phyloP scores from a whole-genome alignment of 2,888 invertebrate species.

The Cepaea hortensis region DNA sequence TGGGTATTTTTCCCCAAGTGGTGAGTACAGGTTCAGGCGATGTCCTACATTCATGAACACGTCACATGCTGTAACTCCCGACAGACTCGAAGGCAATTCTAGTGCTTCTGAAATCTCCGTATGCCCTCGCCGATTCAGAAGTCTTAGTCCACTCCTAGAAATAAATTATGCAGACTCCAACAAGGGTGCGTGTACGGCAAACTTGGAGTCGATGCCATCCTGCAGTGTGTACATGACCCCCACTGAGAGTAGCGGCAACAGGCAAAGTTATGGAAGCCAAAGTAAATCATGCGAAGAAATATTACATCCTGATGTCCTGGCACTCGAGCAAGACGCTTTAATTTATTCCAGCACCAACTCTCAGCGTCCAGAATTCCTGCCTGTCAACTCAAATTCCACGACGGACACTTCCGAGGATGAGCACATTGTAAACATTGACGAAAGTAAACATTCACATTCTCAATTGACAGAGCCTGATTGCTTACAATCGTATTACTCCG shows the following conservation, averaged over 20 bases:
- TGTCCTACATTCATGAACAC: neutral
- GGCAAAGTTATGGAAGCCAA: neutral
- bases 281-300: neutral
- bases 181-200: neutral
- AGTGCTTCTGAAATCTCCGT: neutral
- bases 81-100: neutral
- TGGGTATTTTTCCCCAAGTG: neutral
- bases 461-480: neutral
- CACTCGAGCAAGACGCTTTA: neutral
- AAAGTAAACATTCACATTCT: neutral
- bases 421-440: neutral
- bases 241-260: neutral
- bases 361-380: neutral
- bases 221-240: conserved; percentile 21
- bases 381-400: neutral
- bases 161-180: neutral
- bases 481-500: too few relatives aligned
- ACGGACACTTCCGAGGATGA: neutral
- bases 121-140: conserved; percentile 6
- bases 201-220: neutral
- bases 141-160: conserved; percentile 31
- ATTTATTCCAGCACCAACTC: neutral
- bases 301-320: neutral
- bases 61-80: neutral
- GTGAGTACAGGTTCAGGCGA: neutral